Percentiles rank a stretch among this genome's conserved stretches.
These are phyloP conservation scores for Dysdera silvatica DNA, from an alignment of 1,140 invertebrate genomes.

Conservation along the genomic window DNA sequence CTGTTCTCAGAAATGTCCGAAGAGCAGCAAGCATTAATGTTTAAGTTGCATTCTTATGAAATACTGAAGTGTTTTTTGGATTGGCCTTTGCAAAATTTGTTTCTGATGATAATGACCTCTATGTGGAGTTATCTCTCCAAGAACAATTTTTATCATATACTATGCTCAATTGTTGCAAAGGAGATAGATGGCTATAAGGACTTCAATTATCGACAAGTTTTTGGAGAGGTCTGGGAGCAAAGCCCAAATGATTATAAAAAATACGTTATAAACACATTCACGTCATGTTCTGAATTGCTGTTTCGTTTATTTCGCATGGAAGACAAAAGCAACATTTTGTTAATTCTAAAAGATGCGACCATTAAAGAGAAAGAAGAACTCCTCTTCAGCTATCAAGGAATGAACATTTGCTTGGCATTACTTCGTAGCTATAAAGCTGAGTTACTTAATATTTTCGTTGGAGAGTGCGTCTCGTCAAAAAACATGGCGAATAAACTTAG, in stretches of 20 bases:
- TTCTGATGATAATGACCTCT: slow-evolving; percentile 14
- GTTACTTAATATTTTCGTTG: slow-evolving; percentile 7
- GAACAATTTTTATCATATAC: neutral
- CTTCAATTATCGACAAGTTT: slow-evolving; percentile 18
- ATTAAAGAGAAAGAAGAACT: slow-evolving; percentile 2
- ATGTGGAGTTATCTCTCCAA: slow-evolving; percentile 18
- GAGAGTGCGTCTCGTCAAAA: slow-evolving; percentile 7
- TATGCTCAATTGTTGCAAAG: neutral
- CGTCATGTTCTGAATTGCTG: neutral
- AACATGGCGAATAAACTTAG: neutral
- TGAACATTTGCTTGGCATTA: slow-evolving; percentile 2
- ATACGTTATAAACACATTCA: slow-evolving; percentile 11
- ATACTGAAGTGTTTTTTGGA: slow-evolving; percentile 14
- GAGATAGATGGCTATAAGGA: slow-evolving; percentile 7
- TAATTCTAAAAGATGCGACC: slow-evolving; percentile 13
- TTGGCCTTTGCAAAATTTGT: slow-evolving; percentile 15
- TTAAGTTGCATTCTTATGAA: slow-evolving; percentile 8
- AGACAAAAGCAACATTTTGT: slow-evolving; percentile 2
- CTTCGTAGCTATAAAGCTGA: neutral
- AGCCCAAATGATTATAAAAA: slow-evolving; percentile 4
- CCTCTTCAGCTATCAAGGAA: neutral
- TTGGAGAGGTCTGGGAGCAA: slow-evolving; percentile 20
- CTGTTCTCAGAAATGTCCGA: slow-evolving; percentile 13
- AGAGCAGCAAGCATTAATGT: slow-evolving; percentile 16
- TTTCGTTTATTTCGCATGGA: neutral